Base-by-base conservation (phyloP, 2,113 vertebrate genomes). In the Gnathonemus longibarbis region DNA sequence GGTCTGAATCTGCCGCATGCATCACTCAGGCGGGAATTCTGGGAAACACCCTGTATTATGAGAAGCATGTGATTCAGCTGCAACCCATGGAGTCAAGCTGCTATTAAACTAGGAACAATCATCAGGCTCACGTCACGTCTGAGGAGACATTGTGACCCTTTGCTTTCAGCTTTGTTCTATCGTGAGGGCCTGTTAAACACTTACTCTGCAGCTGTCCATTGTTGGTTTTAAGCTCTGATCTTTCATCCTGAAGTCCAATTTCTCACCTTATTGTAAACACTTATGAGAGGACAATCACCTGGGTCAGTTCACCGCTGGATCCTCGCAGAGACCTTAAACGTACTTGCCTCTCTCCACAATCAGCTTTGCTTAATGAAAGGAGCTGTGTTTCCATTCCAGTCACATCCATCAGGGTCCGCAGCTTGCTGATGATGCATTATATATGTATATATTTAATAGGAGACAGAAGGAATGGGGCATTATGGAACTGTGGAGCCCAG, bases 291-390 rank as follows among this genome's bases (percentile, higher is more conserved):
- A 6, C 0, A 21, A 17, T 83, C 2, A 3, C 8, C n/a, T 27
- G 62, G 10, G 2, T 66, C 62, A 66, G 9, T 13, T 66, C n/a
- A 35, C 11, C 35, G 19, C 80, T 46, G 42, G 21, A 48, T 46
- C 80, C 84, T 50, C 5, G 1, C 52, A 21, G 52, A 21, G 52
- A 56, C 52, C 19, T 19, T 21, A 56, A 56, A 56, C 4, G 17
- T 53, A 53, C 52, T 53, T 49, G 48, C 45, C 42, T 48, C 2
- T n/a, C 84, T 49, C 24, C 11, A n/a, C 46, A 49, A 48, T 19
- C 46, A 10, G 9, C 45, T 48, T 48, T 48, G 45, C 5, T 90
- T 90, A 91, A 90, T 91, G 89, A 90, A 89, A 88, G 88, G 49
- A 77, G 31, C 74, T 89, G 45, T 45, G 84, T 56, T 86, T 49